phyloP scores from a whole-genome alignment of 2,797 vertebrate species.

The Molossus molossus region DNA sequence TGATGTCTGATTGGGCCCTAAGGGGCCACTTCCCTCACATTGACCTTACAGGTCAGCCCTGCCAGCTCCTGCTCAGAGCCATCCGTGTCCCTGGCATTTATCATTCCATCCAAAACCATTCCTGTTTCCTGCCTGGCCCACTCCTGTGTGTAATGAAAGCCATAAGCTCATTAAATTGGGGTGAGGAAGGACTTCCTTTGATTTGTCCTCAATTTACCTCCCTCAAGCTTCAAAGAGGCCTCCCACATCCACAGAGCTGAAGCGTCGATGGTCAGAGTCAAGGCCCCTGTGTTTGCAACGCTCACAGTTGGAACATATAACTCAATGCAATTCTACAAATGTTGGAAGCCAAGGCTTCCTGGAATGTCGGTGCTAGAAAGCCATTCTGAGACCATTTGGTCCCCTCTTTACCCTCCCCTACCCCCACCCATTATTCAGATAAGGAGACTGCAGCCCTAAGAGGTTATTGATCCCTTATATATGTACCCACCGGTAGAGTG shows the following conservation, averaged over 20 bases:
- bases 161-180: constrained; percentile 83
- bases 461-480: constrained; percentile 41
- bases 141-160: constrained; percentile 82
- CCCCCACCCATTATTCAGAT: constrained; percentile 49
- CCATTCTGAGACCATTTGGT: constrained; percentile 1
- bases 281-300: constrained; percentile 42
- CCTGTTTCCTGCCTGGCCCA: constrained; percentile 78
- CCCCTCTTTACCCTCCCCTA: neutral
- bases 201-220: constrained; percentile 85
- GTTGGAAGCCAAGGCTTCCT: constrained; percentile 65
- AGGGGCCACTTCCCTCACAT: constrained; percentile 70
- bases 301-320: constrained; percentile 51
- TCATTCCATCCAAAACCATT: constrained; percentile 81
- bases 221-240: constrained; percentile 81
- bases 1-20: constrained; percentile 74
- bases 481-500: neutral
- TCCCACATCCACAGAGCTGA: constrained; percentile 73
- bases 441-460: constrained; percentile 45
- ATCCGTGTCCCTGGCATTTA: constrained; percentile 82
- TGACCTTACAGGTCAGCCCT: constrained; percentile 80
- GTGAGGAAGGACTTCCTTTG: constrained; percentile 84
- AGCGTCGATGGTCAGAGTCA: constrained; percentile 63
- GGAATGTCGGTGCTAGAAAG: constrained; percentile 45
- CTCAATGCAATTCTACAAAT: constrained; percentile 53
- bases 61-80: constrained; percentile 78